Percentiles rank a stretch among this genome's conserved stretches.
Conservation (phyloP, 1,140 invertebrate species). For the Drosophila oshimai region DNA sequence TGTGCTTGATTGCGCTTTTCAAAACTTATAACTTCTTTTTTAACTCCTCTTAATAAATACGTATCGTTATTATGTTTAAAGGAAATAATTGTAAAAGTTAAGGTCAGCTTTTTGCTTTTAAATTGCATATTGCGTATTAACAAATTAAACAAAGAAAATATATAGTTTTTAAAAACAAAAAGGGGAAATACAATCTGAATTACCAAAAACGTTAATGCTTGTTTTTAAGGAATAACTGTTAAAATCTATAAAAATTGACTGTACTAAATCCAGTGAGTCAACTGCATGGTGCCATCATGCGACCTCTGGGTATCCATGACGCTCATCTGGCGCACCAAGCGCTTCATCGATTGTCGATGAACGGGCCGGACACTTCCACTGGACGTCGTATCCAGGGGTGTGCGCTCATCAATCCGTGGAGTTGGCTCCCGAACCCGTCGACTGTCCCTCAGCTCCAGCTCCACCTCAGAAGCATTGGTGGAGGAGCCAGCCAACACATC, state of each 20-base stretch:
- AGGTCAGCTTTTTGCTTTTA: too few species aligned
- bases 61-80: too few species aligned
- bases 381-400: conserved; percentile 73
- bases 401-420: conserved; percentile 72
- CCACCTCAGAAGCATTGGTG: conserved; percentile 70
- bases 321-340: conserved; percentile 88
- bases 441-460: conserved; percentile 57
- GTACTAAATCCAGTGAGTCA: conserved; percentile 94
- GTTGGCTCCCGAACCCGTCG: conserved; percentile 29
- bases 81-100: too few species aligned
- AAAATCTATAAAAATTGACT: too few species aligned
- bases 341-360: conserved; percentile 85
- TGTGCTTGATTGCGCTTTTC: conserved; percentile 20
- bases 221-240: too few species aligned
- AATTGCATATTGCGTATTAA: too few species aligned
- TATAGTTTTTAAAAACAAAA: too few species aligned
- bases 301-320: conserved; percentile 90
- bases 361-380: conserved; percentile 25
- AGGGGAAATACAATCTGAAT: not conserved
- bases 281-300: conserved; percentile 89
- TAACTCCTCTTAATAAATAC: too few species aligned
- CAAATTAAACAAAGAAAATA: not conserved
- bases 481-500: conserved; percentile 84
- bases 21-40: not conserved
- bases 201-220: too few species aligned